These are phyloP conservation scores for Tenthredo scrophulariae DNA, from an alignment of 2,888 invertebrate species.

Conservation along the genomic window DNA sequence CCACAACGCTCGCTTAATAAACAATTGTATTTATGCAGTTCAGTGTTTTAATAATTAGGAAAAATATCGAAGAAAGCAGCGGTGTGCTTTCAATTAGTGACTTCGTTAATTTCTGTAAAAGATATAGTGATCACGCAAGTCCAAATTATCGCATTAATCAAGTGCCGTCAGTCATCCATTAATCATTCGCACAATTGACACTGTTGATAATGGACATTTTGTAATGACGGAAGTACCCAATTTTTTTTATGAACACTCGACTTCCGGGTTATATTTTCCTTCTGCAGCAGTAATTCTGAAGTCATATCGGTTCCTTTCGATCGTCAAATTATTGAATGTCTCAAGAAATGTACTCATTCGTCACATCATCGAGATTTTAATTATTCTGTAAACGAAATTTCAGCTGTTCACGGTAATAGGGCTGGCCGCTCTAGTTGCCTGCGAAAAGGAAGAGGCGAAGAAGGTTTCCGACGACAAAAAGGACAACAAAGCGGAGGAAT, in stretches of 20 bases:
- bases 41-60: neutral
- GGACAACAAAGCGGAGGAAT: conserved; percentile 64
- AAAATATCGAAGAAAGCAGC: neutral
- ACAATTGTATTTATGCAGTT: neutral
- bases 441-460: conserved; percentile 62
- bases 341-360: neutral
- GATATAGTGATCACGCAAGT: neutral
- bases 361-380: neutral
- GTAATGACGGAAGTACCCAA: neutral
- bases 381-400: conserved; percentile 1
- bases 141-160: neutral
- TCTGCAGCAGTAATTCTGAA: neutral
- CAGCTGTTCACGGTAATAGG: conserved; percentile 60
- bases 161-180: neutral
- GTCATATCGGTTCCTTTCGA: too few relatives aligned
- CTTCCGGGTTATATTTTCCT: neutral
- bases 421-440: conserved; percentile 67
- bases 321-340: neutral
- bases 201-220: neutral
- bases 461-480: conserved; percentile 18
- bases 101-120: neutral
- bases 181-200: neutral
- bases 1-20: neutral
- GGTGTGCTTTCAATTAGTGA: neutral
- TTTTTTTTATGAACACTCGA: neutral